A percentile compares a stretch with the other conserved stretches of the same genome.
Conservation (phyloP, 2,113 vertebrate genomes). For the Zosterops japonicus region DNA sequence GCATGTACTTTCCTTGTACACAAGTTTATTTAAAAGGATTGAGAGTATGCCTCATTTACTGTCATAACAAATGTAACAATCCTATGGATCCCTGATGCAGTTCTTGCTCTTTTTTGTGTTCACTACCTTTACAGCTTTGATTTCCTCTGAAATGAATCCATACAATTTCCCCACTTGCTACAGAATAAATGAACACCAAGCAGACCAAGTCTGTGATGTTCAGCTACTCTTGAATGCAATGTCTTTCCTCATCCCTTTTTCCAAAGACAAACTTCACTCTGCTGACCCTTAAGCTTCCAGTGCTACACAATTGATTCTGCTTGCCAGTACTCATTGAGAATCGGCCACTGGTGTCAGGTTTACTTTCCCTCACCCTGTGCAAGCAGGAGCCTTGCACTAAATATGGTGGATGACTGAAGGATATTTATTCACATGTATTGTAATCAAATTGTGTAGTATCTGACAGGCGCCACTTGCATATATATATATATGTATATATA, state of each 20-base stretch:
- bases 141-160: background rate
- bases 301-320: background rate
- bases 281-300: background rate
- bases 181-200: background rate
- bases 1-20: background rate
- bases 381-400: background rate
- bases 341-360: background rate
- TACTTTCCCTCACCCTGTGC: background rate
- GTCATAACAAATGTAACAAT: background rate
- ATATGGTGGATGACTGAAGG: background rate
- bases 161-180: background rate
- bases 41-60: background rate
- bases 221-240: background rate
- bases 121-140: background rate
- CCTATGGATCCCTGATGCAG: background rate
- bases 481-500: no score
- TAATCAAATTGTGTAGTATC: background rate
- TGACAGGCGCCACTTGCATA: background rate
- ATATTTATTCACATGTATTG: background rate
- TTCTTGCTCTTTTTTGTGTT: background rate
- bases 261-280: background rate
- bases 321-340: background rate
- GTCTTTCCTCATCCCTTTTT: background rate
- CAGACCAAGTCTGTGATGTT: background rate
- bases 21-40: background rate